Base-by-base conservation (phyloP, 2,888 invertebrate species). In the Smittia sp. region DNA sequence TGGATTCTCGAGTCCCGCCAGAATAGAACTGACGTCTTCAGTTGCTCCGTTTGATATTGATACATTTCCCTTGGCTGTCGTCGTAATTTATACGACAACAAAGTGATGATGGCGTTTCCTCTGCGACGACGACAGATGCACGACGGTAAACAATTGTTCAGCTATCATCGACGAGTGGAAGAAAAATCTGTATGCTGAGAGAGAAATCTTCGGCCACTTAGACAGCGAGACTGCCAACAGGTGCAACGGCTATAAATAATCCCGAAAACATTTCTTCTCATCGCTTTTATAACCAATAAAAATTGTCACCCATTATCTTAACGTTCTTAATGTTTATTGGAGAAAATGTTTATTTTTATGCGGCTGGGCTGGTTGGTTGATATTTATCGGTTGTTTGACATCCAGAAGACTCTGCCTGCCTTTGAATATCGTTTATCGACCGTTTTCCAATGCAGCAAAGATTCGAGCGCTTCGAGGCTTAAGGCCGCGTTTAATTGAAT, bases 281-380 rank as follows among this genome's bases (percentile, higher is more conserved):
- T 46, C 46, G 15, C 41, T 67, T 67, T 41, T 67, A 46, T 67
- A 39, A 32, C 24, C 25, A 32, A 72, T 72, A 72, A 72, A 72
- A 72, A 72, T 72, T 72, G 72, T 72, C 72, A 72, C 58, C 69
- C 72, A 72, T 72, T 72, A 72, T 72, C 38, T 72, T 32, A 72
- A 72, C 62, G 62, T 62, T 72, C 38, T 72, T 32, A 72, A 72
- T 72, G 62, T 62, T 65, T 72, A 62, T 72, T 72, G 52, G 69
- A 54, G 32, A 62, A 72, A 62, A 72, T 72, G 62, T 72, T 72
- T 72, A 38, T 72, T 72, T 54, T 72, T 22, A 72, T 72, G 58
- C 38, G 72, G 41, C 24, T 68, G 46, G 41, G 68, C 24, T 41
- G 46, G 38, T 18, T 22, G 11, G 20, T 6, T 52, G 20, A 54